Evolutionary conservation across 2,797 vertebrate species (phyloP), one percentile per base, ranked within the genome.

Genomic region (Syngnathus acus): DNA sequence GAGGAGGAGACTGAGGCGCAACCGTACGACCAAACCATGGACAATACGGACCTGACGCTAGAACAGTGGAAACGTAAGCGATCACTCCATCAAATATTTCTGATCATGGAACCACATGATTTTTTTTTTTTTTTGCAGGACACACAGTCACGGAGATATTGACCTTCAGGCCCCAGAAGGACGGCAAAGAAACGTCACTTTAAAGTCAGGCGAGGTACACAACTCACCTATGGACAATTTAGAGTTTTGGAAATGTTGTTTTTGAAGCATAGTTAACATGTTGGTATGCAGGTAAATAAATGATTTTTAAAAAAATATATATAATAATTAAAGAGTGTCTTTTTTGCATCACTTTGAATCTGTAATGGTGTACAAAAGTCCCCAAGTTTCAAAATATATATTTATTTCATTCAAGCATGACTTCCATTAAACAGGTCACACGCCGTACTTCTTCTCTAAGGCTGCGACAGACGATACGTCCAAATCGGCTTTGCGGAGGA

Each of bases 41-140:
- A 98, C 76, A 95, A 97, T 64, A 83, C 93, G 26, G 95, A 98
- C 76, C 93, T 95, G 80, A 91, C 92, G 0, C 84, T 98, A 82
- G 95, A 98, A 2, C 95, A 97, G 75, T 98, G 96, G 97, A 98
- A 95, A 86, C 75, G 97, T 98, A 88, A 21, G 45, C 50, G n/a
- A 9, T 2, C 50, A 1, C n/a, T n/a, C 19, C 19, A 38, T 37
- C 16, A 17, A 16, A 32, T 6, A 2, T 32, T 32, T 57, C 32
- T 1, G 37, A 1, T 6, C 5, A 6, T 14, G 1, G 60, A 59
- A 19, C 26, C 23, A 21, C 6, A 14, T 47, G 5, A 58, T 9
- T 9, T 38, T 77, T 72, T 62, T 53, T 53, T 51, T 38, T 78
- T 72, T 64, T 9, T 47, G 10, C 87, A 98, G 97, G 94, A 83